Evolutionary conservation across 2,888 invertebrate species (phyloP), one percentile per base, ranked within the genome.

Genomic region (Xylocampa areola): DNA sequence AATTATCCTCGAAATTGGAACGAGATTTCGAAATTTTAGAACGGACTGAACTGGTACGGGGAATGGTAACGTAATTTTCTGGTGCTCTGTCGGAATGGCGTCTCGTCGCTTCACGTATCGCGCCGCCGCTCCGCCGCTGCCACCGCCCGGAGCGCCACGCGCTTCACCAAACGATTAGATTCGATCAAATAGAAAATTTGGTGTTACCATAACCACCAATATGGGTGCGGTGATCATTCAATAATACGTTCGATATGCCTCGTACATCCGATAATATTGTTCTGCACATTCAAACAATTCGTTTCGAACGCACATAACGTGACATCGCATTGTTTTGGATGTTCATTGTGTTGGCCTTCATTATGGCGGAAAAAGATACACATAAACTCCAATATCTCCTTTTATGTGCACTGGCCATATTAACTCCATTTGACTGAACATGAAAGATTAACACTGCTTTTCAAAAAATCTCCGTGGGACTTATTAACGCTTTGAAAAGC

Each of bases 21-120:
- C 63, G 80, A 72, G 82, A 84, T 86, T 88, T 86, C 72, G 66
- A 81, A 86, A 88, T 87, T 87, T 88, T 77, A 79, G 82, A 85
- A 80, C 69, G 81, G 68, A 77, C 76, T 80, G 79, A 79, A 79
- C 68, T 71, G 67, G 73, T 76, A 76, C 80, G 77, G 65, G 77
- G 72, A 74, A 75, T 61, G 76, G 85, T 90, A 91, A 91, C 86
- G 85, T 87, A 86, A 92, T 92, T 91, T 89, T 81, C 82, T 83
- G 78, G 80, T 79, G 79, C 82, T 79, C 76, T 73, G 68, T 65
- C 68, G 73, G 73, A 77, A 70, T 76, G 77, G 64, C 37, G 64
- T 59, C 67, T 62, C 54, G 54, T 72, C 80, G 77, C 71, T 68
- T 58, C 70, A 58, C 77, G 69, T 54, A 64, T 51, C 59, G 67